Evolutionary conservation across 1,140 invertebrate genomes (phyloP).

Genomic region (Nylanderia fulva): DNA sequence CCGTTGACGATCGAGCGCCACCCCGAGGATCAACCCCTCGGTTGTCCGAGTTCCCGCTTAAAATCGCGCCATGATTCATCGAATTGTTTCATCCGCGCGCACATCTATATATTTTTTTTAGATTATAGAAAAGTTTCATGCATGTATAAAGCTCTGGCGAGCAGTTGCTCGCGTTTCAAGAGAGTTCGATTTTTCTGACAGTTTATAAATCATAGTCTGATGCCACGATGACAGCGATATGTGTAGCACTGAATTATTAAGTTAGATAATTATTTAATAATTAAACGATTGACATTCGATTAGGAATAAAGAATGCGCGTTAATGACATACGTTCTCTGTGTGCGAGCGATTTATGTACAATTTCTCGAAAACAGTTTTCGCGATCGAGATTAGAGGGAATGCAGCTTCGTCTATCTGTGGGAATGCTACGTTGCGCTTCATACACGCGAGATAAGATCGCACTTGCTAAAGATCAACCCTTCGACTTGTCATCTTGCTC

Average conservation of each 20-base stretch:
- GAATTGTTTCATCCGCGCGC: background rate
- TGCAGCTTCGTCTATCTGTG: constrained; percentile 63
- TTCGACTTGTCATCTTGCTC: constrained; percentile 48
- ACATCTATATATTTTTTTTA: background rate
- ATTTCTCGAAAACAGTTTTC: constrained; percentile 37
- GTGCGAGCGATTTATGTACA: constrained; percentile 61
- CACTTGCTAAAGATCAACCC: background rate
- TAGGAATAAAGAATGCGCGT: constrained; percentile 15
- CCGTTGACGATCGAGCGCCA: constrained; percentile 45
- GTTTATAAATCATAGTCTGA: background rate
- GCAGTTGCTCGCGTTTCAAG: background rate
- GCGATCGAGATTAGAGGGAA: constrained; percentile 60
- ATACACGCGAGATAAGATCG: constrained; percentile 38
- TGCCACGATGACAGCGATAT: background rate
- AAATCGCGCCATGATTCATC: background rate
- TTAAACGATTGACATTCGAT: constrained; percentile 8
- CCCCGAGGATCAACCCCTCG: constrained; percentile 21
- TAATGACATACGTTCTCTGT: constrained; percentile 25
- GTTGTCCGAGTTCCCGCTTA: background rate
- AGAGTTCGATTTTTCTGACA: background rate
- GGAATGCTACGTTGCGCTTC: constrained; percentile 71
- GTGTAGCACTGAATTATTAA: background rate
- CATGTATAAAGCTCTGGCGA: background rate
- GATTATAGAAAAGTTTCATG: constrained; percentile 7
- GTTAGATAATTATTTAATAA: constrained; percentile 19